phyloP scores from a whole-genome alignment of 2,113 vertebrate species.

The Chionis minor region DNA sequence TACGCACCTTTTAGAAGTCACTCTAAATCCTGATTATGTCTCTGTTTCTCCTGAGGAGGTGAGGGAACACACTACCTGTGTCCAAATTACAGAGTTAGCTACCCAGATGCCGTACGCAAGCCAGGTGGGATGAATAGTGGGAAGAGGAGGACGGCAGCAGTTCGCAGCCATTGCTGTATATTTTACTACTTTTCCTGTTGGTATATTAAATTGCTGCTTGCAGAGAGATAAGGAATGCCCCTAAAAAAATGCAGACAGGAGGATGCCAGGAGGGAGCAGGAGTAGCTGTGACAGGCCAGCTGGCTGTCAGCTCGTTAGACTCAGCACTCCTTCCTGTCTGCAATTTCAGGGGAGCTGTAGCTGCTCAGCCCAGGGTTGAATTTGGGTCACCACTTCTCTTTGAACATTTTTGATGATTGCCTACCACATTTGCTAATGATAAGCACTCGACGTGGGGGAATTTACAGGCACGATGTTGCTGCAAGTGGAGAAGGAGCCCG shows the following conservation, averaged over 20 bases:
- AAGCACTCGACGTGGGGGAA: not conserved
- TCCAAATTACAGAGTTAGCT: not conserved
- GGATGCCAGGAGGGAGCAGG: not conserved
- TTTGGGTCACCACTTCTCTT: not conserved
- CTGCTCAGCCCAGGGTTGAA: not conserved
- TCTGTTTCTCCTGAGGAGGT: conserved; percentile 3
- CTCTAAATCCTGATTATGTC: conserved; percentile 12
- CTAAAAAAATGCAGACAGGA: not conserved
- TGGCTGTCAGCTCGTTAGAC: not conserved
- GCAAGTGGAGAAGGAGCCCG: not conserved
- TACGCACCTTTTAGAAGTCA: not conserved
- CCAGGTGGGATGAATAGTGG: not conserved
- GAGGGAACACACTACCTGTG: not conserved
- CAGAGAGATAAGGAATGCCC: not conserved
- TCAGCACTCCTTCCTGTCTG: accelerated
- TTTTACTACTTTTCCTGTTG: not conserved
- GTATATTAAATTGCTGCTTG: not conserved
- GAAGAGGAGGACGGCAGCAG: not conserved
- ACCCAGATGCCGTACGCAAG: not conserved
- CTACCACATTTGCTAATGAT: not conserved
- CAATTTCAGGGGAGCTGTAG: not conserved
- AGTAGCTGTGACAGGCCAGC: not conserved
- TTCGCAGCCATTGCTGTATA: not conserved
- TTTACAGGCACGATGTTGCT: not conserved
- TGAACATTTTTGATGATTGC: not conserved